These are phyloP conservation scores for Xerus rutilus DNA, from an alignment of 2,797 vertebrate genomes.

Conservation along the genomic window DNA sequence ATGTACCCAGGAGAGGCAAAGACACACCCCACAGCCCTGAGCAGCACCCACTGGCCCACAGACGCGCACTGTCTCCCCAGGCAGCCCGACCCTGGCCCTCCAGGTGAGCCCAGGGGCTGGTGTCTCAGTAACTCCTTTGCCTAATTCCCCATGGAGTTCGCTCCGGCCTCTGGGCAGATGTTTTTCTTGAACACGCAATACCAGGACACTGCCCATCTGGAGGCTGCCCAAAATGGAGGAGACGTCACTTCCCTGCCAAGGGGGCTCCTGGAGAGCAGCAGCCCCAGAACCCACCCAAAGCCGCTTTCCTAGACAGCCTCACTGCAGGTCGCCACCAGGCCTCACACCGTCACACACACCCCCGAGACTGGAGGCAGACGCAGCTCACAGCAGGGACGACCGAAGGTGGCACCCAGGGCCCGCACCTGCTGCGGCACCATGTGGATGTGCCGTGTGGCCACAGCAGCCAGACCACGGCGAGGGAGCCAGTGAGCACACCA, in stretches of 20 bases:
- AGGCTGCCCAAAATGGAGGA: background rate
- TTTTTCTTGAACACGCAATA: no score
- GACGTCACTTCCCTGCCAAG: background rate
- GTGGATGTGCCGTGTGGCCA: no score
- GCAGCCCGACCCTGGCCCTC: rapidly evolving
- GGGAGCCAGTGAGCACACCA: no score
- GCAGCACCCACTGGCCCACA: background rate
- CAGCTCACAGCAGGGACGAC: no score
- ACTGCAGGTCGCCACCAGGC: background rate
- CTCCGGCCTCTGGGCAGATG: background rate
- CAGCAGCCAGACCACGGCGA: rapidly evolving
- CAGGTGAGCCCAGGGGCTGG: background rate
- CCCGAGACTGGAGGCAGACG: background rate
- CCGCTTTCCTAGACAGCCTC: background rate
- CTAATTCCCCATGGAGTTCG: background rate
- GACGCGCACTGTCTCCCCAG: background rate
- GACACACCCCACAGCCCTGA: background rate
- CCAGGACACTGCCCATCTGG: background rate
- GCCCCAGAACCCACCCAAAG: background rate
- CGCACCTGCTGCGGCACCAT: no score
- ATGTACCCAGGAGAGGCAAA: background rate
- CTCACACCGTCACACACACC: no score
- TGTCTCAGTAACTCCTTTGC: rapidly evolving
- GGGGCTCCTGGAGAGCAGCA: background rate
- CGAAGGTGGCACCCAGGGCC: no score